These are phyloP conservation scores for Chrysocyon brachyurus DNA, from an alignment of 2,797 vertebrate genomes.

Conservation along the genomic window DNA sequence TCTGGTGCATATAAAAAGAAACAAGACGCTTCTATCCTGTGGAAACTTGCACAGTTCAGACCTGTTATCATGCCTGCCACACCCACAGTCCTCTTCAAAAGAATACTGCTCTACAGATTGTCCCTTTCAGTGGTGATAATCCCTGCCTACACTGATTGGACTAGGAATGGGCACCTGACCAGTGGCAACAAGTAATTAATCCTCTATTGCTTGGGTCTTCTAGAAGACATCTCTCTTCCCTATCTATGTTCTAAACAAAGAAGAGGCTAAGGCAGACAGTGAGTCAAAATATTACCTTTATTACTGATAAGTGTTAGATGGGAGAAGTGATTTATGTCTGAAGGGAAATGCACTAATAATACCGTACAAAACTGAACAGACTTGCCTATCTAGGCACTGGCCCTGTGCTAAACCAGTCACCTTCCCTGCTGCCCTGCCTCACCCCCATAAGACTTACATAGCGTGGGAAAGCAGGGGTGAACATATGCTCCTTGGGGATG, in stretches of 20 bases:
- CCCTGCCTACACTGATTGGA: not conserved
- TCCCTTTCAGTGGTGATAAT: not conserved
- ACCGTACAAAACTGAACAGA: slow-evolving; percentile 33
- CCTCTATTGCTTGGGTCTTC: not conserved
- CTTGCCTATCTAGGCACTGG: not conserved
- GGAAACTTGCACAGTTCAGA: not conserved
- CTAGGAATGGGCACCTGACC: not conserved
- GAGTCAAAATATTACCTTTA: slow-evolving; percentile 28
- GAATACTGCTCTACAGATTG: not conserved
- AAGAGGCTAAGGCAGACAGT: not conserved
- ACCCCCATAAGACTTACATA: not conserved
- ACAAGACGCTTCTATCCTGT: not conserved
- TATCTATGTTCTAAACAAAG: not conserved
- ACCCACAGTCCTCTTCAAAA: not conserved
- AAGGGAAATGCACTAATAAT: not conserved
- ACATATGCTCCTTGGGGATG: not conserved
- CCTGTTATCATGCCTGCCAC: not conserved
- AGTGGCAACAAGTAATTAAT: not conserved
- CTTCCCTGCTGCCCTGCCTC: not conserved
- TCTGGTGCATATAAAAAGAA: not conserved
- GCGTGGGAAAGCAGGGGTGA: not conserved
- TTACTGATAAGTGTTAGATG: not conserved
- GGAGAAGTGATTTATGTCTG: slow-evolving; percentile 41
- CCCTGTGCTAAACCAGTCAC: not conserved
- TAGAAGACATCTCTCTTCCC: not conserved